phyloP scores from a whole-genome alignment of 2,888 invertebrate species.

The Eulithis prunata region DNA sequence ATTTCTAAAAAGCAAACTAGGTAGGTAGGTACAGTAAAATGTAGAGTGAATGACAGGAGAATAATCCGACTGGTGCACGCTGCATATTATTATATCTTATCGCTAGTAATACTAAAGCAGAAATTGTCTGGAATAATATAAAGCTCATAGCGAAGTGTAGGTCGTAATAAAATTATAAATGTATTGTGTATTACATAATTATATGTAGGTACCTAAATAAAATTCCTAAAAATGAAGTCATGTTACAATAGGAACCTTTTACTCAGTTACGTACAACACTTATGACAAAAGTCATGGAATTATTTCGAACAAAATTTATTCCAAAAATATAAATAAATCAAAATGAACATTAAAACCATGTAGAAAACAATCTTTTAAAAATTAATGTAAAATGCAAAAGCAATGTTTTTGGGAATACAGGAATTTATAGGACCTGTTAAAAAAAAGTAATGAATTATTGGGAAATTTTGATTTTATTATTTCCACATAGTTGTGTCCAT shows the following conservation, averaged over 20 bases:
- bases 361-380: slow-evolving; percentile 77
- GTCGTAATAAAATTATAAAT: slow-evolving; percentile 7
- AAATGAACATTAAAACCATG: slow-evolving; percentile 82
- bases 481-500: slow-evolving; percentile 84
- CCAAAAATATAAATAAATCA: slow-evolving; percentile 82
- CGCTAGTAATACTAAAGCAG: slow-evolving; percentile 30
- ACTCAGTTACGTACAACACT: slow-evolving; percentile 51
- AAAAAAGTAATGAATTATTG: slow-evolving; percentile 77
- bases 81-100: slow-evolving; percentile 31
- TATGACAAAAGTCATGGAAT: slow-evolving; percentile 69
- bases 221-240: slow-evolving; percentile 34
- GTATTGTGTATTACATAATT: neutral
- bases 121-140: slow-evolving; percentile 25
- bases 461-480: slow-evolving; percentile 84
- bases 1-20: slow-evolving; percentile 7
- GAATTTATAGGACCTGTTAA: slow-evolving; percentile 80
- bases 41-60: slow-evolving; percentile 7
- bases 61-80: slow-evolving; percentile 18
- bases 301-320: slow-evolving; percentile 81
- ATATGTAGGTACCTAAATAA: slow-evolving; percentile 18
- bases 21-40: slow-evolving; percentile 4
- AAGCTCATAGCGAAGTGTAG: slow-evolving; percentile 8
- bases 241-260: slow-evolving; percentile 70
- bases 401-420: slow-evolving; percentile 69
- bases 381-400: slow-evolving; percentile 69